Conservation (phyloP, 2,888 invertebrate genomes). For the Metalampra italica region DNA sequence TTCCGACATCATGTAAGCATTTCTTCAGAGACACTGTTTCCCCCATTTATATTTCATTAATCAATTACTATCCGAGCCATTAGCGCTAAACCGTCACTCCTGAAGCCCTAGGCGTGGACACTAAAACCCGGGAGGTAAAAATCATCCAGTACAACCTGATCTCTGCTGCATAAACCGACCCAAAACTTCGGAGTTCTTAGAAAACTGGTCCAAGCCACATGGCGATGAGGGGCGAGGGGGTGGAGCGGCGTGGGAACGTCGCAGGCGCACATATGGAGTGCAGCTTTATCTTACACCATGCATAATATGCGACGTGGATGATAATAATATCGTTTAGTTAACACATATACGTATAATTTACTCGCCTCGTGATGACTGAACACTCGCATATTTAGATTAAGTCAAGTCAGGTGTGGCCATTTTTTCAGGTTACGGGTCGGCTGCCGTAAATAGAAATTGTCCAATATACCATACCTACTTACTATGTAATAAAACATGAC, state of each 20-base stretch:
- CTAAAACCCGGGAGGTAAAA: conserved; percentile 67
- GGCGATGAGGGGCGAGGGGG: conserved; percentile 42
- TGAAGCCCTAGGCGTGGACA: conserved; percentile 68
- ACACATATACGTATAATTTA: conserved; percentile 47
- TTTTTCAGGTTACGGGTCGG: too few species aligned
- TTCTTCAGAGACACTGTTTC: conserved; percentile 26
- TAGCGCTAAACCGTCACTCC: conserved; percentile 51
- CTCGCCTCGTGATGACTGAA: conserved; percentile 41
- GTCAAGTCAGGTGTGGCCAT: background rate
- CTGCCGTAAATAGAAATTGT: too few species aligned
- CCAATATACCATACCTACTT: too few species aligned
- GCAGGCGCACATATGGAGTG: conserved; percentile 66
- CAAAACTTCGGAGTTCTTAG: conserved; percentile 27
- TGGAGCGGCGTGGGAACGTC: conserved; percentile 60
- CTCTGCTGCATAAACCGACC: conserved; percentile 3
- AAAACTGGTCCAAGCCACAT: conserved; percentile 59
- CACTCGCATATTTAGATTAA: conserved; percentile 50
- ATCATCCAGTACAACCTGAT: conserved; percentile 19
- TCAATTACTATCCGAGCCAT: conserved; percentile 69
- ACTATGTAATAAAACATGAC: too few species aligned
- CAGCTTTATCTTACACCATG: conserved; percentile 68
- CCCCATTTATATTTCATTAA: conserved; percentile 55
- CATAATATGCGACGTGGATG: conserved; percentile 56
- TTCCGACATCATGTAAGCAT: conserved; percentile 16
- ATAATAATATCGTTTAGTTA: conserved; percentile 67